Conservation (phyloP, 2,888 invertebrate genomes). For the Rhingia rostrata region DNA sequence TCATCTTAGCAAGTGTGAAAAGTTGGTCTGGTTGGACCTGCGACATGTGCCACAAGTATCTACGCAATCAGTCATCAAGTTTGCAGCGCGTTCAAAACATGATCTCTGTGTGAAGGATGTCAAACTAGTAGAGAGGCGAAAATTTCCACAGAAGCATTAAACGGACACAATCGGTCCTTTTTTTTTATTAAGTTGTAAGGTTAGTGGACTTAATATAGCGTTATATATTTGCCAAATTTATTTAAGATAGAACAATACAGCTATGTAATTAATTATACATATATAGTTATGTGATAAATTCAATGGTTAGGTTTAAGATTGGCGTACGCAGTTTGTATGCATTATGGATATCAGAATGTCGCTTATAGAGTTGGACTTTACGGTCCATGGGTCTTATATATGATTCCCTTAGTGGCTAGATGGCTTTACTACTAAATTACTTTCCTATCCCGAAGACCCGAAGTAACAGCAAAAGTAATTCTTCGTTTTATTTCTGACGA, state of each 20-base stretch:
- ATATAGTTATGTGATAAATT: neutral
- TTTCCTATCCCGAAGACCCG: no score
- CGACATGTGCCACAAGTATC: constrained; percentile 92
- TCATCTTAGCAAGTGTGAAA: constrained; percentile 90
- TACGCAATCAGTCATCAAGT: constrained; percentile 92
- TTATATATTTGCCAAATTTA: constrained; percentile 41
- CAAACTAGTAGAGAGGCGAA: constrained; percentile 86
- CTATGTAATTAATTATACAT: constrained; percentile 6
- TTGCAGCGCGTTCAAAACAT: constrained; percentile 91
- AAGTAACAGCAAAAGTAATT: no score
- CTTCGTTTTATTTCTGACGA: no score
- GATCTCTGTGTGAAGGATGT: constrained; percentile 91
- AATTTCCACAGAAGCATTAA: constrained; percentile 55
- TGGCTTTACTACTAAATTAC: no score
- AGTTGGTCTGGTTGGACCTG: constrained; percentile 89
- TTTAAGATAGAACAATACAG: neutral
- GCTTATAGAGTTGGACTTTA: no score
- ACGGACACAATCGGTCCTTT: neutral
- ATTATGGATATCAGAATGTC: no score
- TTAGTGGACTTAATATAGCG: constrained; percentile 49
- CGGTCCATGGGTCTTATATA: no score
- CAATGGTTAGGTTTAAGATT: no score
- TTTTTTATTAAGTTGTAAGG: constrained; percentile 23
- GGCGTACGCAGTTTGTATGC: no score
- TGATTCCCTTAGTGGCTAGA: no score